Evolutionary conservation across 2,888 invertebrate species (phyloP).

Genomic region (Erebia aethiops): DNA sequence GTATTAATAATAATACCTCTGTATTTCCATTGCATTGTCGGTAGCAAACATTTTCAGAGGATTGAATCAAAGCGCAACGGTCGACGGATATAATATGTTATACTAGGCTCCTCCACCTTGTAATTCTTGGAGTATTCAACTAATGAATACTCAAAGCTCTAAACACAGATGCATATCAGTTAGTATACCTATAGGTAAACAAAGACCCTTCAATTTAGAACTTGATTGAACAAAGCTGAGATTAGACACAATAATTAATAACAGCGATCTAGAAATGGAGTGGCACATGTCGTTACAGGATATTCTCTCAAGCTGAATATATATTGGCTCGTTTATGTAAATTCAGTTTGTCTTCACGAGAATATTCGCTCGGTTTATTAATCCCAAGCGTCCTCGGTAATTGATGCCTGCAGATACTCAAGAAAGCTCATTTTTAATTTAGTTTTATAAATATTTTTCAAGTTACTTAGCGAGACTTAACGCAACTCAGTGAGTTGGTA

Average conservation of each 20-base stretch:
- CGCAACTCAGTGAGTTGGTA: too few relatives aligned
- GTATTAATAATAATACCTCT: too few relatives aligned
- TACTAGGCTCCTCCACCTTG: too few relatives aligned
- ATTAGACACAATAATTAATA: constrained; percentile 22
- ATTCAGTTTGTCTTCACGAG: constrained; percentile 38
- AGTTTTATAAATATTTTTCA: constrained; percentile 7
- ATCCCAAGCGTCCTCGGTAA: constrained; percentile 27
- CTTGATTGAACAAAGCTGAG: constrained; percentile 8
- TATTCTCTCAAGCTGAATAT: constrained; percentile 37
- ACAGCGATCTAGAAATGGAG: constrained; percentile 28
- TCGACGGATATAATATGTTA: too few relatives aligned
- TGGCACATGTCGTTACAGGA: constrained; percentile 39
- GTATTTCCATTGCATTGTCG: too few relatives aligned
- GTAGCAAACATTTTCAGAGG: too few relatives aligned
- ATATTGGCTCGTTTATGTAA: constrained; percentile 40
- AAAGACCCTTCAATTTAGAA: constrained; percentile 2
- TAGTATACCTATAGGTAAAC: neutral
- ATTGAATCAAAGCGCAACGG: too few relatives aligned
- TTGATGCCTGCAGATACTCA: constrained; percentile 23
- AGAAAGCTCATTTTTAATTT: constrained; percentile 8
- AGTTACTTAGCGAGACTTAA: neutral
- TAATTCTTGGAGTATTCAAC: too few relatives aligned
- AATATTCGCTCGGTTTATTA: constrained; percentile 37
- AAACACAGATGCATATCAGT: too few relatives aligned
- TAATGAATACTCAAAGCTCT: too few relatives aligned